Conservation (phyloP, 1,140 invertebrate genomes). For the Probaryconus sp. region DNA sequence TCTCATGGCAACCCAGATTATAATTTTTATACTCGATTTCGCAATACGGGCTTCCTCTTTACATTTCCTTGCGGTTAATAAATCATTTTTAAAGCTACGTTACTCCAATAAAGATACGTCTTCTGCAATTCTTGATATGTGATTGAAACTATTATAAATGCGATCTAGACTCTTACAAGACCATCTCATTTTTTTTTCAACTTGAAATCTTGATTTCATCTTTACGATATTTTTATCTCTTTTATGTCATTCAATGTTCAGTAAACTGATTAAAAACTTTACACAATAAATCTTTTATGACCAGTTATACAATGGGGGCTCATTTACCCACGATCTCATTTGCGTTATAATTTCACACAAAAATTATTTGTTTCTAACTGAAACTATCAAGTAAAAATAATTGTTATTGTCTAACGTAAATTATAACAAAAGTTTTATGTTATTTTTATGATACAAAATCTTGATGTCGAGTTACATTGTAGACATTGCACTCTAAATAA, state of each 20-base stretch:
- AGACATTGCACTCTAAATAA: too few species aligned
- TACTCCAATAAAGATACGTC: conserved; percentile 9
- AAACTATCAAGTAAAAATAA: too few species aligned
- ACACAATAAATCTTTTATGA: conserved; percentile 6
- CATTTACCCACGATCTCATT: too few species aligned
- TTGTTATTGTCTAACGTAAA: too few species aligned
- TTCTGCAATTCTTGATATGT: conserved; percentile 19
- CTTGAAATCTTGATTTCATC: conserved; percentile 12
- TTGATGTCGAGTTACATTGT: too few species aligned
- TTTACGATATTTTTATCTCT: conserved; percentile 1
- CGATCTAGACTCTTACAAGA: neutral
- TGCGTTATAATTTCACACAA: too few species aligned
- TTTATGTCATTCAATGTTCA: neutral
- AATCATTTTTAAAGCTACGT: conserved; percentile 20
- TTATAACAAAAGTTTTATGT: too few species aligned
- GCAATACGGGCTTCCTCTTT: conserved; percentile 6
- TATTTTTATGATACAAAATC: too few species aligned
- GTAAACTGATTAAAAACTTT: conserved; percentile 3
- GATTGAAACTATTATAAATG: conserved; percentile 3
- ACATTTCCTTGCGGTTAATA: conserved; percentile 7
- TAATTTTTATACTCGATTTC: too few species aligned
- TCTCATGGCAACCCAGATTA: too few species aligned
- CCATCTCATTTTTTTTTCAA: conserved; percentile 16
- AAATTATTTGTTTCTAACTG: too few species aligned
- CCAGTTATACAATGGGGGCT: too few species aligned